A percentile compares a stretch with the other conserved stretches of the same genome.
Evolutionary conservation across 2,888 invertebrate genomes (phyloP).

Genomic region (Polietes domitor): DNA sequence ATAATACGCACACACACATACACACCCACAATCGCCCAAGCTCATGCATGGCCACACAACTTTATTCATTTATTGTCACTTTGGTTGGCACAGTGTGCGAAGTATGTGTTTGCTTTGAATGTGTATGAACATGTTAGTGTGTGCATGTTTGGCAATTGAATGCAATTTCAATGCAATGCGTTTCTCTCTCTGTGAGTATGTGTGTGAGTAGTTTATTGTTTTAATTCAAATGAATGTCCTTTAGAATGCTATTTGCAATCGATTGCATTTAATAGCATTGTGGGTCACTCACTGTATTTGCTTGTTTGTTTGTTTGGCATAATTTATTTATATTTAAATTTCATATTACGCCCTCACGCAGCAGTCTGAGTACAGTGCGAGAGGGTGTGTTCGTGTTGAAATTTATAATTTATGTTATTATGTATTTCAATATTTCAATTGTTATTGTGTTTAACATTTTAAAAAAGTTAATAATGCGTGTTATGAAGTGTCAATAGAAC

Average conservation of each 20-base stretch:
- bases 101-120: no score
- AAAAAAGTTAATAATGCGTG: constrained; percentile 1
- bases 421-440: neutral
- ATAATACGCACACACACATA: constrained; percentile 23
- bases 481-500: neutral
- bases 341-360: neutral
- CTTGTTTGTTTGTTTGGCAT: neutral
- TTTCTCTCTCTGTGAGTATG: neutral
- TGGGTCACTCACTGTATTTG: neutral
- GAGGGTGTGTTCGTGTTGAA: neutral
- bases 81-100: no score
- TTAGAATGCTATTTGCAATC: neutral
- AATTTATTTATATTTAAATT: constrained; percentile 10
- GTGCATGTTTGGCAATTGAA: no score
- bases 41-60: neutral
- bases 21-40: constrained; percentile 27
- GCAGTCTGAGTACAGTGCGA: neutral
- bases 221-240: constrained; percentile 20
- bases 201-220: neutral
- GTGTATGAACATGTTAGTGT: no score
- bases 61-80: neutral
- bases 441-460: constrained; percentile 1
- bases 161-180: no score
- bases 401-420: neutral
- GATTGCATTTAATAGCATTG: neutral